Evolutionary conservation across 2,797 vertebrate genomes (phyloP), one percentile per base, ranked within the genome.

Genomic region (Masticophis lateralis): DNA sequence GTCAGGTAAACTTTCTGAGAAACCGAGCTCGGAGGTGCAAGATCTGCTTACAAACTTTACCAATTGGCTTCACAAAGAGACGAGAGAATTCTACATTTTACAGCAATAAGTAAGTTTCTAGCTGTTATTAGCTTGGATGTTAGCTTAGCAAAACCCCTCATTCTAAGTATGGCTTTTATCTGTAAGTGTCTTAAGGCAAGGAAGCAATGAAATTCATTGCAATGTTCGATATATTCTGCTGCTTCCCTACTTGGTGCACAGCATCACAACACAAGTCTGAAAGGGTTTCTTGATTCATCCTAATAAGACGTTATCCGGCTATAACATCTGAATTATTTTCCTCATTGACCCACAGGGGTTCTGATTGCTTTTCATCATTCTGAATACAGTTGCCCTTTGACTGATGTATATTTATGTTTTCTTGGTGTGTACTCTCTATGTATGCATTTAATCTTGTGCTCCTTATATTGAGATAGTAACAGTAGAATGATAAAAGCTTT

Each of bases 11-110:
- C 92, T 97, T 89, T 92, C 94, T 99, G 96, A 98, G 97, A 93
- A 98, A 98, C 92, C 97, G 94, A 53, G 99, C 98, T 74, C 97
- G 97, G 61, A 98, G 93, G 89, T 97, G 97, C 94, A 98, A 98
- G 92, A 98, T 99, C 95, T 97, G 97, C 3, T 96, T 99, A 95
- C 98, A 97, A 95, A 97, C 98, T 3, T 97, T 99, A 55, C 99
- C 99, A 0, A 90, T 97, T 94, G 98, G 98, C 83, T 99, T 99
- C 96, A 98, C 98, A 28, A 99, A 98, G 96, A 98, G 98, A 94
- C 98, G 94, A 97, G 98, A 99, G 95, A 99, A 99, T 98, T 98
- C 98, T 91, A 99, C 99, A 0, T 96, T 97, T 95, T 99, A 98
- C 96, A 96, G 96, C 57, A 96, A 87, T n/a, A 96, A 93, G 99